phyloP scores from a whole-genome alignment of 2,113 vertebrate species.

The Corythornis madagascariensis region DNA sequence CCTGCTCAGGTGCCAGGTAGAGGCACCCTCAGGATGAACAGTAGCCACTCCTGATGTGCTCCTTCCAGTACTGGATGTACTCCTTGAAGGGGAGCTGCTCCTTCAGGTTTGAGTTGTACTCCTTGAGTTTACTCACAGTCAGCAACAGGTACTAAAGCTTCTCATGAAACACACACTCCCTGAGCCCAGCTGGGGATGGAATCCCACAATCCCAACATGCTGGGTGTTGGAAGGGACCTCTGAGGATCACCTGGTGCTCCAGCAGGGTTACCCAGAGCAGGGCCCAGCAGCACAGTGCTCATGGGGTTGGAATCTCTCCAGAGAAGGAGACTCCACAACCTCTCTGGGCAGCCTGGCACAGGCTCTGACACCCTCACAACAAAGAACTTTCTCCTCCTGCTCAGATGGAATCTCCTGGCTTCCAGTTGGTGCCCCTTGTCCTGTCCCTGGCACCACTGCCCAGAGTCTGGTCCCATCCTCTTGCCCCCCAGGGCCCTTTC shows the following conservation, averaged over 20 bases:
- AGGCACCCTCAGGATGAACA: constrained; percentile 87
- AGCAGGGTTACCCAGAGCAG: no score
- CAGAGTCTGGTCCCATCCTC: no score
- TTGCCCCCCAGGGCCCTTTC: no score
- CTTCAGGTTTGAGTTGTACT: constrained; percentile 95
- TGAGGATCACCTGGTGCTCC: neutral
- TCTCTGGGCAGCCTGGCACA: no score
- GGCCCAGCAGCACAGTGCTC: no score
- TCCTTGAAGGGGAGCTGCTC: constrained; percentile 87
- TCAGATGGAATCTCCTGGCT: no score
- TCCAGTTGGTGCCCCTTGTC: no score
- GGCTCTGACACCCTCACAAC: no score
- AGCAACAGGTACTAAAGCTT: constrained; percentile 90
- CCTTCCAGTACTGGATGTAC: constrained; percentile 90
- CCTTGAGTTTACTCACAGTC: constrained; percentile 96
- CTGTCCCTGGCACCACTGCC: no score
- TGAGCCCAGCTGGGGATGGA: neutral
- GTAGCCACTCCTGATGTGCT: constrained; percentile 81
- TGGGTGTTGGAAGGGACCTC: neutral
- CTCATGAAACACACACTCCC: constrained; percentile 75
- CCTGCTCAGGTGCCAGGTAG: constrained; percentile 96
- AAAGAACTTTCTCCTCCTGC: no score
- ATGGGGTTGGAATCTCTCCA: no score
- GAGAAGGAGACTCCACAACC: no score
- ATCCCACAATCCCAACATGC: neutral